phyloP scores from a whole-genome alignment of 1,140 invertebrate genomes.

The Lamellibrachia luymesi region DNA sequence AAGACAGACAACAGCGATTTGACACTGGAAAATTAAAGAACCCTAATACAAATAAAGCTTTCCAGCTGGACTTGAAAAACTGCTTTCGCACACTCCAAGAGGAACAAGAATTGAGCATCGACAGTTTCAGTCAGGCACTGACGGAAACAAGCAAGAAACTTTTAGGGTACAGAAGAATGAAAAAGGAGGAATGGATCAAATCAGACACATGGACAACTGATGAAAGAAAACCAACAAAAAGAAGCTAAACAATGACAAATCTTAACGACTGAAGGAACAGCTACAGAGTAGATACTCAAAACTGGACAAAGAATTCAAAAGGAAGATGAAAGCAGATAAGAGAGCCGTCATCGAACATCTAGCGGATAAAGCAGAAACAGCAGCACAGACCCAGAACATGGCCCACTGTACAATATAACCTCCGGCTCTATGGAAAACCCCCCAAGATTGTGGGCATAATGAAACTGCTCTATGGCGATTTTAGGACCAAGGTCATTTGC shows the following conservation, averaged over 20 bases:
- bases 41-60: neutral
- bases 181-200: slow-evolving; percentile 24
- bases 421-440: slow-evolving; percentile 14
- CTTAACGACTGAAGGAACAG: neutral
- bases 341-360: neutral
- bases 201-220: no score
- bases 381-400: neutral
- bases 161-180: slow-evolving; percentile 20
- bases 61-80: neutral
- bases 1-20: neutral
- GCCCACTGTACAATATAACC: slow-evolving; percentile 9
- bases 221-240: no score
- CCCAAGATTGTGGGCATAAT: slow-evolving; percentile 9
- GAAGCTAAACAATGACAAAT: neutral
- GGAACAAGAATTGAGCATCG: neutral
- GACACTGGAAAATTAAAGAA: slow-evolving; percentile 9
- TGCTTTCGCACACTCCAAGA: neutral
- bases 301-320: slow-evolving; percentile 22
- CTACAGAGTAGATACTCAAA: neutral
- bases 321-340: slow-evolving; percentile 10
- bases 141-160: slow-evolving; percentile 8
- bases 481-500: neutral
- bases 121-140: slow-evolving; percentile 8
- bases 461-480: neutral
- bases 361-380: slow-evolving; percentile 12